Evolutionary conservation across 1,140 invertebrate species (phyloP).

Genomic region (Brachionus rotundiformis): DNA sequence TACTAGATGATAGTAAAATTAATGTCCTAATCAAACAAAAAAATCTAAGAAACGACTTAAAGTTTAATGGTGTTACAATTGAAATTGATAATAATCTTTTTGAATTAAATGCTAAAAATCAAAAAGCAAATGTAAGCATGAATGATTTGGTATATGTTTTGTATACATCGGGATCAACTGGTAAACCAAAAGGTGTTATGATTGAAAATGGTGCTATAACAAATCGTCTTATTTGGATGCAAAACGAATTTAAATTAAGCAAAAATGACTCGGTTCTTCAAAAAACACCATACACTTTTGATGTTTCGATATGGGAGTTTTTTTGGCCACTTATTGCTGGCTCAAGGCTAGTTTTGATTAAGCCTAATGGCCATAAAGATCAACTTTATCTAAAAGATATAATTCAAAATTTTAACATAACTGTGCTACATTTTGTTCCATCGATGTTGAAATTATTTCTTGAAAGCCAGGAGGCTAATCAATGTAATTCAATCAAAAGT

Average conservation of each 20-base stretch:
- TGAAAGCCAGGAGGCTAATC: neutral
- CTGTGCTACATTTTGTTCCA: neutral
- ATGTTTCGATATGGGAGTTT: neutral
- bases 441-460: neutral
- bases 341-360: neutral
- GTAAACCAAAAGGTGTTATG: neutral
- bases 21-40: neutral
- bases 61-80: neutral
- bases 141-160: neutral
- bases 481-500: neutral
- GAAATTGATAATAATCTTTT: neutral
- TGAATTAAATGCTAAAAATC: neutral
- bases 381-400: neutral
- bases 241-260: neutral
- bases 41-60: neutral
- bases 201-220: neutral
- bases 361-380: neutral
- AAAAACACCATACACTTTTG: neutral
- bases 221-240: neutral
- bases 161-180: neutral
- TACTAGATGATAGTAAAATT: neutral
- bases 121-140: neutral
- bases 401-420: neutral
- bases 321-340: neutral
- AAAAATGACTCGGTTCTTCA: neutral